Evolutionary conservation across 2,113 vertebrate species (phyloP).

Genomic region (Trichechus manatus): DNA sequence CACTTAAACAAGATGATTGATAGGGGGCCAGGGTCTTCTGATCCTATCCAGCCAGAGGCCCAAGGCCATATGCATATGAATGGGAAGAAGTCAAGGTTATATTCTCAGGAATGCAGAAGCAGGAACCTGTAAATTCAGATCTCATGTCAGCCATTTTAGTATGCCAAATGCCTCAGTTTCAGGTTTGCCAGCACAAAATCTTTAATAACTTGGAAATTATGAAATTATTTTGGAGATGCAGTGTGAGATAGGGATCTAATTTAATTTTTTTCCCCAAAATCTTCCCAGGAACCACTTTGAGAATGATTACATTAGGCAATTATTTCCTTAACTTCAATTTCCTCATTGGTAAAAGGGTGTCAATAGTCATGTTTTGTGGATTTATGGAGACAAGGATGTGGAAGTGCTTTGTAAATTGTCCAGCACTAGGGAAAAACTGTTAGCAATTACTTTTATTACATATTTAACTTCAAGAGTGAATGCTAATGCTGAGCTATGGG

Average conservation of each 20-base stretch:
- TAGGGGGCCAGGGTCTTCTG: too few relatives aligned
- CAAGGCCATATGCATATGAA: too few relatives aligned
- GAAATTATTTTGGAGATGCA: not conserved
- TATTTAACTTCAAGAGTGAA: not conserved
- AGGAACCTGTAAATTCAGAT: too few relatives aligned
- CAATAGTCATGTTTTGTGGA: not conserved
- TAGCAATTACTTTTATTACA: not conserved
- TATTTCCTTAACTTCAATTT: not conserved
- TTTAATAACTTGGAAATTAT: not conserved
- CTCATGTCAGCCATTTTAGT: too few relatives aligned
- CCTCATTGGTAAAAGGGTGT: not conserved
- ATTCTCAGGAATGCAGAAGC: too few relatives aligned
- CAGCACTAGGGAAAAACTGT: not conserved
- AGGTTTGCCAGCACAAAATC: too few relatives aligned
- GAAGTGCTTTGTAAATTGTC: not conserved
- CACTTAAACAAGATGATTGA: too few relatives aligned
- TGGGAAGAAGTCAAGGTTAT: too few relatives aligned
- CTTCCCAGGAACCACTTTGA: not conserved
- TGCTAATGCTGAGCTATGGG: not conserved
- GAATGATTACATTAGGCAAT: not conserved
- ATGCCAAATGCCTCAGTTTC: too few relatives aligned
- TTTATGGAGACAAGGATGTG: not conserved
- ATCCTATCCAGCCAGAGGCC: too few relatives aligned
- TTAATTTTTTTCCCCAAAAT: not conserved
- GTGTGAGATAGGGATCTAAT: not conserved